These are phyloP conservation scores for Lophotis ruficrista DNA, from an alignment of 2,113 vertebrate genomes.

Conservation along the genomic window DNA sequence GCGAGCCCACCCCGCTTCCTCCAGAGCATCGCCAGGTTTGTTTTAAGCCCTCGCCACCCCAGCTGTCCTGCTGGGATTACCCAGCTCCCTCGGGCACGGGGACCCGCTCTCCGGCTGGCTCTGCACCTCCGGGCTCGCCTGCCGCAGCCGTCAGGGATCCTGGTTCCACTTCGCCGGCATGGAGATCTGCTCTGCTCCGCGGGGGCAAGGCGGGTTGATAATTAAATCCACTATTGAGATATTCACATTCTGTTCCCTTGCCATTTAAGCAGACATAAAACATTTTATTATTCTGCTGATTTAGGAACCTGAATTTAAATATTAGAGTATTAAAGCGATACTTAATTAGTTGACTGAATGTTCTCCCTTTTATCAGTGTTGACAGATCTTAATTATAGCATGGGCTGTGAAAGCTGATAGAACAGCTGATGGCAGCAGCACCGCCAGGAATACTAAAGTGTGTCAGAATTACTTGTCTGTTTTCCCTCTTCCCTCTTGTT, in stretches of 20 bases:
- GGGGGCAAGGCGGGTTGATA: slow-evolving; percentile 31
- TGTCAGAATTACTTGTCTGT: slow-evolving; percentile 63
- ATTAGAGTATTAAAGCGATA: slow-evolving; percentile 75
- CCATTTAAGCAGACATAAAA: slow-evolving; percentile 72
- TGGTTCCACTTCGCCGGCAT: background rate
- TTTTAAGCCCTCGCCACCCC: background rate
- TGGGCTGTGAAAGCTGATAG: slow-evolving; percentile 64
- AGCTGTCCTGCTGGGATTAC: background rate
- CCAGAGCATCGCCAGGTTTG: background rate
- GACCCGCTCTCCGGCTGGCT: background rate
- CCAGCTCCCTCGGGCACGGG: background rate
- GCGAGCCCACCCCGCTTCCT: background rate
- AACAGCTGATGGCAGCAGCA: slow-evolving; percentile 72
- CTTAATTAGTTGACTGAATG: slow-evolving; percentile 78
- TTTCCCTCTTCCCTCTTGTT: slow-evolving; percentile 40
- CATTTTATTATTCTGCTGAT: slow-evolving; percentile 72
- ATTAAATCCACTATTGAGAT: slow-evolving; percentile 63
- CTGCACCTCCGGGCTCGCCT: background rate
- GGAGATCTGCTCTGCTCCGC: background rate
- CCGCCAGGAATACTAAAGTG: slow-evolving; percentile 64
- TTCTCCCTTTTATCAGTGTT: slow-evolving; percentile 76
- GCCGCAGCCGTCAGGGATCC: background rate
- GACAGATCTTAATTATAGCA: slow-evolving; percentile 77
- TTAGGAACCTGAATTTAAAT: slow-evolving; percentile 77
- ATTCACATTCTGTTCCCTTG: slow-evolving; percentile 65